Percentiles rank a stretch among this genome's conserved stretches.
These are phyloP conservation scores for Trichacis sp. DNA, from an alignment of 2,888 invertebrate species.

Conservation along the genomic window DNA sequence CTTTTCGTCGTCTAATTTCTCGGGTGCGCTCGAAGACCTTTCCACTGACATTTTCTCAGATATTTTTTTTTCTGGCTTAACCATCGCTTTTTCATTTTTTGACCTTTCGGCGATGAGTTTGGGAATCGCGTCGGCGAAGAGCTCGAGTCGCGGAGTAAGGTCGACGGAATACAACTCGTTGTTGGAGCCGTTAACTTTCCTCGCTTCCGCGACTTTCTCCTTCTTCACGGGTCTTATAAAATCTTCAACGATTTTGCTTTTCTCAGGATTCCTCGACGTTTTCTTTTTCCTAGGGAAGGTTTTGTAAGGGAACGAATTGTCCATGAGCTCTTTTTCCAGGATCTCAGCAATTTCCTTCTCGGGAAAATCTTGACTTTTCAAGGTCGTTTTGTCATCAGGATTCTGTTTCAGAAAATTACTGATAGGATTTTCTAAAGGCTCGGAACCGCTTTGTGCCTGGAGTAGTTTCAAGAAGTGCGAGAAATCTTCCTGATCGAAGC, in stretches of 20 bases:
- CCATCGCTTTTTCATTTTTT: slow-evolving; percentile 27
- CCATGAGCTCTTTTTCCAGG: slow-evolving; percentile 51
- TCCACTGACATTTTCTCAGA: slow-evolving; percentile 9
- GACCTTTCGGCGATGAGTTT: slow-evolving; percentile 61
- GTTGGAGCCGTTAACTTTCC: slow-evolving; percentile 51
- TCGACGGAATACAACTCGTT: slow-evolving; percentile 60
- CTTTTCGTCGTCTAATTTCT: slow-evolving; percentile 39
- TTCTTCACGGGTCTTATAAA: slow-evolving; percentile 19
- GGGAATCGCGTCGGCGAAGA: slow-evolving; percentile 65
- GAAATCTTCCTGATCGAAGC: slow-evolving; percentile 64
- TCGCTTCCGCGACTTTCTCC: slow-evolving; percentile 27
- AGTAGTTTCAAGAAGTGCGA: slow-evolving; percentile 62
- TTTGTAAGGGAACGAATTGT: not conserved
- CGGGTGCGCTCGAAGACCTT: slow-evolving; percentile 41
- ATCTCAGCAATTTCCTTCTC: slow-evolving; percentile 65
- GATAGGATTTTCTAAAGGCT: slow-evolving; percentile 26
- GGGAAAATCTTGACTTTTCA: slow-evolving; percentile 60
- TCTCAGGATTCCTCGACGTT: not conserved
- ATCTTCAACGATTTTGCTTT: slow-evolving; percentile 24
- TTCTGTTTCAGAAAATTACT: slow-evolving; percentile 50
- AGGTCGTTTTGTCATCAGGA: slow-evolving; percentile 37
- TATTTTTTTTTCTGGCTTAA: slow-evolving; percentile 19
- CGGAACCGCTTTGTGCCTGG: slow-evolving; percentile 54
- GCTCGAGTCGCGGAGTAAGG: slow-evolving; percentile 61
- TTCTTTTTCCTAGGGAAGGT: not conserved